phyloP scores from a whole-genome alignment of 2,888 invertebrate genomes.

The Caenorhabditis japonica region DNA sequence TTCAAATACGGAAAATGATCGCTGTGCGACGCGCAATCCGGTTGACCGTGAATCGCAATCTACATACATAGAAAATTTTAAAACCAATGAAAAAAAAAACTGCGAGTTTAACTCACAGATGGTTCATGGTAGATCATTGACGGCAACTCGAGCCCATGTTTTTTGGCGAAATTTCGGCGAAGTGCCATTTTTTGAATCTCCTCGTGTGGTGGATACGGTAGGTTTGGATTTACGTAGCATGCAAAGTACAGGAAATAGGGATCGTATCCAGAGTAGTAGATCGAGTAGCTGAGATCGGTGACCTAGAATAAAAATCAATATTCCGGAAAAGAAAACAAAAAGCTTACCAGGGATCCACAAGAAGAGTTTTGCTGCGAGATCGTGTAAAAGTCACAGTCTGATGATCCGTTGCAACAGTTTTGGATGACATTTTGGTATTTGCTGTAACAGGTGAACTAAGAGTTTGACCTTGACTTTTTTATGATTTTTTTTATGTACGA shows the following conservation, averaged over 20 bases:
- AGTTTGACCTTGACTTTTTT: too few species aligned
- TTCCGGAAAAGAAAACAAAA: not conserved
- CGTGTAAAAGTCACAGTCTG: constrained; percentile 66
- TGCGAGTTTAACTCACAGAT: not conserved
- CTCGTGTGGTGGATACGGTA: constrained; percentile 48
- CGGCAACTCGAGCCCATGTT: too few species aligned
- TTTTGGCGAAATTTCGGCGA: not conserved
- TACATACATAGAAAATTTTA: not conserved
- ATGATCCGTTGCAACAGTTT: constrained; percentile 58
- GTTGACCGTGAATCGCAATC: constrained; percentile 47
- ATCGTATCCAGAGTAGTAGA: constrained; percentile 68
- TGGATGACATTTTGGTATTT: constrained; percentile 36
- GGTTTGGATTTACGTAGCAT: constrained; percentile 64
- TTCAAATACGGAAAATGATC: constrained; percentile 68
- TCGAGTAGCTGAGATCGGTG: constrained; percentile 51
- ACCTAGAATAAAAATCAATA: constrained; percentile 29
- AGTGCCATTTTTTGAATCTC: constrained; percentile 13
- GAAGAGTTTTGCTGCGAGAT: constrained; percentile 15
- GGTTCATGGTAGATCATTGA: not conserved
- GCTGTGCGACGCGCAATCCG: constrained; percentile 67
- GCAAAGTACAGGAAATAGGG: constrained; percentile 72
- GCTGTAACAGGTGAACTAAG: constrained; percentile 21
- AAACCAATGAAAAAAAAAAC: not conserved
- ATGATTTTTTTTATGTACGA: too few species aligned
- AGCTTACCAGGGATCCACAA: constrained; percentile 20